Evolutionary conservation across 2,113 vertebrate genomes (phyloP).

Genomic region (Labeo rohita): DNA sequence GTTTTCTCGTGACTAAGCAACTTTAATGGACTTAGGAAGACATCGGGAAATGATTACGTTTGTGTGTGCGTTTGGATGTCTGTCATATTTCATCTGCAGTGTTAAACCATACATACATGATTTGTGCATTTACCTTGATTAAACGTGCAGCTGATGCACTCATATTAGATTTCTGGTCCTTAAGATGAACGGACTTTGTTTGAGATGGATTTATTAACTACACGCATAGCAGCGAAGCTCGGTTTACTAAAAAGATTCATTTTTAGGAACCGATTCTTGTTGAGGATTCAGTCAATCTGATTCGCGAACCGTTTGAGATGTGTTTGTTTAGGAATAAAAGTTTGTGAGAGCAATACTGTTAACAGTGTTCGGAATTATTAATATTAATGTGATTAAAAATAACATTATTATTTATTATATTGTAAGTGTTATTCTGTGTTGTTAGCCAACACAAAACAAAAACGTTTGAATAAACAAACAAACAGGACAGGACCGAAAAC

Average conservation of each 20-base stretch:
- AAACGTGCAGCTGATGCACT: constrained; percentile 63
- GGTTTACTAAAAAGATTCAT: not conserved
- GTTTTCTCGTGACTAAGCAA: constrained; percentile 69
- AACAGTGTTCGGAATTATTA: not conserved
- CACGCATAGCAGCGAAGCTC: not conserved
- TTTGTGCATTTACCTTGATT: constrained; percentile 69
- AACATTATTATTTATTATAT: not conserved
- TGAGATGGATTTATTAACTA: not conserved
- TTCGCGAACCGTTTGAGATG: not conserved
- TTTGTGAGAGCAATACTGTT: not conserved
- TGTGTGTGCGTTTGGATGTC: not conserved
- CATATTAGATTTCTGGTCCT: constrained; percentile 59
- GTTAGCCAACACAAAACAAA: not conserved
- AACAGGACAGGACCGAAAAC: not conserved
- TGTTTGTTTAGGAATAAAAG: not conserved
- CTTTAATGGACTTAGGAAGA: not conserved
- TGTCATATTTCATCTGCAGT: no score
- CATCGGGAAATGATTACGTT: not conserved
- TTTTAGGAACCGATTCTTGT: not conserved
- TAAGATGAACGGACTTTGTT: not conserved
- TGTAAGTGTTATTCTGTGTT: not conserved
- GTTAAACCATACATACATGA: not conserved
- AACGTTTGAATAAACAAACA: not conserved
- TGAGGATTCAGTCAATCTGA: constrained; percentile 1
- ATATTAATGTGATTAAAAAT: not conserved